Conservation (phyloP, 1,140 invertebrate species). For the Yoshiicerus persimilis region DNA sequence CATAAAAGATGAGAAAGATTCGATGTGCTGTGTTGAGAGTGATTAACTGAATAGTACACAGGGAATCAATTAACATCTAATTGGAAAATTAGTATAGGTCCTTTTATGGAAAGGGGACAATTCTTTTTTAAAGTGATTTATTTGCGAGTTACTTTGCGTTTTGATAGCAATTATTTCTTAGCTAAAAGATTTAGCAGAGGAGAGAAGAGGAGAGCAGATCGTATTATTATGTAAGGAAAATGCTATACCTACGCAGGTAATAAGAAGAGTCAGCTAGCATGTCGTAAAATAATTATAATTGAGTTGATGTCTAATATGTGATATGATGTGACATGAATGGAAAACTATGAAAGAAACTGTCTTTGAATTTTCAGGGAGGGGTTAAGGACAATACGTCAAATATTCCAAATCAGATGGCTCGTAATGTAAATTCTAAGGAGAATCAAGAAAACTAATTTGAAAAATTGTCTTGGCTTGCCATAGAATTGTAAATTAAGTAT, state of each 20-base stretch:
- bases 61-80: constrained; percentile 43
- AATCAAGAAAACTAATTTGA: neutral
- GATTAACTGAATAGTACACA: neutral
- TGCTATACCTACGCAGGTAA: neutral
- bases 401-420: neutral
- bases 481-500: neutral
- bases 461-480: neutral
- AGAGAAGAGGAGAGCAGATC: no score
- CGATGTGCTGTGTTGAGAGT: neutral
- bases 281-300: constrained; percentile 14
- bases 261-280: neutral
- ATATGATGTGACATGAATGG: neutral
- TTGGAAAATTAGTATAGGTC: constrained; percentile 39
- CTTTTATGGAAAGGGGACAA: constrained; percentile 25
- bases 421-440: neutral
- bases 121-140: constrained; percentile 23
- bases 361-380: neutral
- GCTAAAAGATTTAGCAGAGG: no score
- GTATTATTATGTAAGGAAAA: neutral
- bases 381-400: neutral
- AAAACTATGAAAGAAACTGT: neutral
- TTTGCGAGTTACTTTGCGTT: neutral
- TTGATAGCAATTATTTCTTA: neutral
- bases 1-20: constrained; percentile 12
- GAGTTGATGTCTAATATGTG: neutral